A percentile compares a stretch with the other conserved stretches of the same genome.
Evolutionary conservation across 1,140 invertebrate genomes (phyloP).

Genomic region (Lysiphlebus fabarum): DNA sequence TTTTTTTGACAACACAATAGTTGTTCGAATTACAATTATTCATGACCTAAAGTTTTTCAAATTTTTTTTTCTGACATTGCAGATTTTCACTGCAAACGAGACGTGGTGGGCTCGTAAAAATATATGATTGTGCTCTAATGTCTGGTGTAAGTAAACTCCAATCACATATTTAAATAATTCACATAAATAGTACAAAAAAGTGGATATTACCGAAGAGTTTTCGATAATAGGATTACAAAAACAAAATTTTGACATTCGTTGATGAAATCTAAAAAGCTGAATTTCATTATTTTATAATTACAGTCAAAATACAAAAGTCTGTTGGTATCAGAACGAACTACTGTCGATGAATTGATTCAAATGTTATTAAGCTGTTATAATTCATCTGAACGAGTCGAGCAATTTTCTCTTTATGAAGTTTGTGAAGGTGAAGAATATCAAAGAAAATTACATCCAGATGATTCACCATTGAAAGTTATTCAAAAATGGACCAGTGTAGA

Average conservation of each 20-base stretch:
- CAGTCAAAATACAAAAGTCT: conserved; percentile 89
- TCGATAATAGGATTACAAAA: too few species aligned
- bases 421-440: conserved; percentile 71
- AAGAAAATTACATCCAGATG: conserved; percentile 80
- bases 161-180: not conserved
- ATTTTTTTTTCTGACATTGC: conserved; percentile 44
- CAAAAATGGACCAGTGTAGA: conserved; percentile 67
- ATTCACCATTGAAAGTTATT: conserved; percentile 79
- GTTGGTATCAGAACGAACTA: conserved; percentile 83
- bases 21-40: conserved; percentile 1
- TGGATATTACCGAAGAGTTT: too few species aligned
- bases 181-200: not conserved
- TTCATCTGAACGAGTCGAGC: conserved; percentile 75
- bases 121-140: conserved; percentile 87
- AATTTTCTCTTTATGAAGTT: conserved; percentile 86
- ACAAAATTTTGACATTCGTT: not conserved
- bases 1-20: not conserved
- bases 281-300: conserved; percentile 29
- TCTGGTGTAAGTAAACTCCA: conserved; percentile 63
- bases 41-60: not conserved
- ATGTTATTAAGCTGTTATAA: conserved; percentile 83
- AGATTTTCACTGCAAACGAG: conserved; percentile 83
- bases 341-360: conserved; percentile 83
- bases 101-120: conserved; percentile 81
- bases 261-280: not conserved